phyloP scores from a whole-genome alignment of 2,888 invertebrate genomes.

The Corbicula japonica region DNA sequence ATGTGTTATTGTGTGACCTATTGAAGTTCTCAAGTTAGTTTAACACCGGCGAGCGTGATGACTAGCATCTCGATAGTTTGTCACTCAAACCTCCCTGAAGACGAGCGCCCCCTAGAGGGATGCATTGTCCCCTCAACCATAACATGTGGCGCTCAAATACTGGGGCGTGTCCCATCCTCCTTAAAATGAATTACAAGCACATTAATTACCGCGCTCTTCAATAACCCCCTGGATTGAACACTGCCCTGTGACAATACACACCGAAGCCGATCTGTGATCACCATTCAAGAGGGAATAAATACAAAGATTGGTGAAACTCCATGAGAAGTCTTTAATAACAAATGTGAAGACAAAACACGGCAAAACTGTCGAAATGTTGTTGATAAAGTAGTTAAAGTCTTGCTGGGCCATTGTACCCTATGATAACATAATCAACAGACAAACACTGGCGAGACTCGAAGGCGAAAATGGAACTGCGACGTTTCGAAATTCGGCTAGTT shows the following conservation, averaged over 20 bases:
- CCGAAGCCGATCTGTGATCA: conserved; percentile 44
- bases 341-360: conserved; percentile 38
- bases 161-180: conserved; percentile 59
- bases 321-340: conserved; percentile 54
- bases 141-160: conserved; percentile 65
- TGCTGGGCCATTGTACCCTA: conserved; percentile 19
- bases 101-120: conserved; percentile 28
- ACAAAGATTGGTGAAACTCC: conserved; percentile 37
- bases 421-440: conserved; percentile 47
- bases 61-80: conserved; percentile 6
- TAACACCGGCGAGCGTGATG: conserved; percentile 8
- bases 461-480: no score
- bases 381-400: conserved; percentile 41
- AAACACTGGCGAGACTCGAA: conserved; percentile 6
- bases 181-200: conserved; percentile 66
- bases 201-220: conserved; percentile 55
- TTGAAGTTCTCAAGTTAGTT: conserved; percentile 23
- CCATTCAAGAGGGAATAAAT: conserved; percentile 53
- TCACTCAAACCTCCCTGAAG: conserved; percentile 45
- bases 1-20: no score
- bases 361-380: conserved; percentile 60
- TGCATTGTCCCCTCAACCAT: conserved; percentile 44
- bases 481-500: no score
- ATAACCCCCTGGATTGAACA: conserved; percentile 46
- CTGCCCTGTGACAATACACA: conserved; percentile 56